A percentile compares a stretch with the other conserved stretches of the same genome.
Conservation (phyloP, 2,797 vertebrate species). For the Oophaga sylvatica region DNA sequence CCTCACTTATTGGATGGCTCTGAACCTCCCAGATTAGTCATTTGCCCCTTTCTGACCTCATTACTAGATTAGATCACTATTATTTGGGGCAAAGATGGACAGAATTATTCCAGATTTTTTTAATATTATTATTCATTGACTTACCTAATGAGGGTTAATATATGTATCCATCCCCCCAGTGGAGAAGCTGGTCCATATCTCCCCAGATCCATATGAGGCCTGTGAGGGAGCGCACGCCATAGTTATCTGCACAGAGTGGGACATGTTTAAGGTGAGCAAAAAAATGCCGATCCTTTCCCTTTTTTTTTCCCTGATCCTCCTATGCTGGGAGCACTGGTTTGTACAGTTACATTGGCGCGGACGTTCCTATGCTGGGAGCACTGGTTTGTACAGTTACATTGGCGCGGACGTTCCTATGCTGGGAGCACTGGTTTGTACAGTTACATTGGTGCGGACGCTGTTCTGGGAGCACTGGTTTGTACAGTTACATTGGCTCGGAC, state of each 20-base stretch:
- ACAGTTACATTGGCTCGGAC: too few species aligned
- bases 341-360: too few species aligned
- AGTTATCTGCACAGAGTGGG: constrained; percentile 98
- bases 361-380: too few species aligned
- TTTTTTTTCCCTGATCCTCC: not conserved
- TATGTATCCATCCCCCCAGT: constrained; percentile 72
- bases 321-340: too few species aligned
- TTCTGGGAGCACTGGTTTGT: too few species aligned
- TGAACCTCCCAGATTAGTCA: not conserved
- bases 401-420: too few species aligned
- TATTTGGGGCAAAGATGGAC: not conserved
- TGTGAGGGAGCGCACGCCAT: constrained; percentile 93
- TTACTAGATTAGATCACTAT: not conserved
- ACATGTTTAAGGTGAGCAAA: constrained; percentile 92
- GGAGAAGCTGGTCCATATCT: constrained; percentile 89
- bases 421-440: too few species aligned
- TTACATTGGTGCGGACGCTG: too few species aligned
- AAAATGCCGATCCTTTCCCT: not conserved
- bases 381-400: too few species aligned
- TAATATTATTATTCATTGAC: not conserved
- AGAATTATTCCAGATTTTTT: not conserved
- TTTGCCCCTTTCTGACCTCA: not conserved
- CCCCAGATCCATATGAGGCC: constrained; percentile 90
- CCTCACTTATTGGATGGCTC: not conserved
- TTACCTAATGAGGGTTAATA: not conserved